Conservation (phyloP, 2,888 invertebrate genomes). For the Colostygia pectinataria region DNA sequence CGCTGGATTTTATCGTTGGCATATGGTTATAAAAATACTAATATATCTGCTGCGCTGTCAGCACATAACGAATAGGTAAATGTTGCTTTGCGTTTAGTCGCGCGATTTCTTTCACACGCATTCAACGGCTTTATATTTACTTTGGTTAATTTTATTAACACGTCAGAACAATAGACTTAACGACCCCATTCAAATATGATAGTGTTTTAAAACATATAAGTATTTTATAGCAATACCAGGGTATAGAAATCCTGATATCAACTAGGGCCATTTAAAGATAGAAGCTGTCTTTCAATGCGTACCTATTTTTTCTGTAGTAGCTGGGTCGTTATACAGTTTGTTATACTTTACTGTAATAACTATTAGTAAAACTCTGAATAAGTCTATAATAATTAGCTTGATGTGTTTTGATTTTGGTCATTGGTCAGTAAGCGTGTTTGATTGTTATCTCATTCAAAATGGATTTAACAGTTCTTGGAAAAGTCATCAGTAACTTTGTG, state of each 20-base stretch:
- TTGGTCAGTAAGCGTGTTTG: too few species aligned
- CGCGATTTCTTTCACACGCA: slow-evolving; percentile 64
- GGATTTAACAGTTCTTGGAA: slow-evolving; percentile 70
- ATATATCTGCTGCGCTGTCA: slow-evolving; percentile 37
- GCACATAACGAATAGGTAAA: slow-evolving; percentile 40
- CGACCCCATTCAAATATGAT: neutral
- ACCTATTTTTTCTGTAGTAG: too few species aligned
- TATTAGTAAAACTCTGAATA: too few species aligned
- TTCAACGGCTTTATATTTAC: slow-evolving; percentile 46
- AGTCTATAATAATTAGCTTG: too few species aligned
- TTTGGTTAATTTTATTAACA: slow-evolving; percentile 15
- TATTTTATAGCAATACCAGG: neutral
- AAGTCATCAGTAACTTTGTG: slow-evolving; percentile 71
- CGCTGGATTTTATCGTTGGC: slow-evolving; percentile 57
- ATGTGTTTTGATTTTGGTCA: too few species aligned
- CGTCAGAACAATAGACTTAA: neutral
- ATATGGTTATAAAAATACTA: slow-evolving; percentile 65
- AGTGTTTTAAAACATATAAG: neutral
- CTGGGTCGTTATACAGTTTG: too few species aligned
- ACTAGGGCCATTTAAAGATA: too few species aligned
- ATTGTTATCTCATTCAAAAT: slow-evolving; percentile 39
- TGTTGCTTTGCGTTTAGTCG: slow-evolving; percentile 58
- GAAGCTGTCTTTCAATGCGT: too few species aligned
- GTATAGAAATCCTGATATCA: neutral
- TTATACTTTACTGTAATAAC: too few species aligned